Percentiles rank a stretch among this genome's conserved stretches.
Evolutionary conservation across 2,888 invertebrate species (phyloP).

Genomic region (Zaprionus bogoriensis): DNA sequence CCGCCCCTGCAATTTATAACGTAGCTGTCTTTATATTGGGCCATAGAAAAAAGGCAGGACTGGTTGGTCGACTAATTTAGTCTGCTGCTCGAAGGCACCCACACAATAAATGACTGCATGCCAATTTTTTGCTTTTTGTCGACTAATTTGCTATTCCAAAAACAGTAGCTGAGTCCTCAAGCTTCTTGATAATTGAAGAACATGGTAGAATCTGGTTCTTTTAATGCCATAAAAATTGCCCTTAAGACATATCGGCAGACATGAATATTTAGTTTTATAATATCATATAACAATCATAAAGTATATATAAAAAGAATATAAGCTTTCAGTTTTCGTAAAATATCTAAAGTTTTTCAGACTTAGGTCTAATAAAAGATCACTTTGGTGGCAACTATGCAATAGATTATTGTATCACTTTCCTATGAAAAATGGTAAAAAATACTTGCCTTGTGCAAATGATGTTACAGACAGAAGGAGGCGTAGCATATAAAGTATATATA

Average conservation of each 20-base stretch:
- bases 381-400: too few relatives aligned
- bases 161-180: constrained; percentile 30
- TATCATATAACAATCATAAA: constrained; percentile 8
- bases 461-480: too few relatives aligned
- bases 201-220: constrained; percentile 30
- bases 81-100: constrained; percentile 58
- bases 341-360: too few relatives aligned
- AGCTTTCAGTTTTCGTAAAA: background rate
- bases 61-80: constrained; percentile 43
- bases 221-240: constrained; percentile 81
- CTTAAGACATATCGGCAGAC: constrained; percentile 59
- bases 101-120: constrained; percentile 45
- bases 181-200: constrained; percentile 12
- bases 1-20: constrained; percentile 78
- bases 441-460: too few relatives aligned
- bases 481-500: too few relatives aligned
- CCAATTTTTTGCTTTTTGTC: constrained; percentile 44
- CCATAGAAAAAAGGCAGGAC: constrained; percentile 13
- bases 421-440: too few relatives aligned
- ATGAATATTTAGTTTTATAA: constrained; percentile 31
- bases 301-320: background rate
- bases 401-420: too few relatives aligned
- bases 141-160: constrained; percentile 54
- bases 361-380: too few relatives aligned
- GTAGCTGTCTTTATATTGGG: constrained; percentile 18